These are phyloP conservation scores for Orchesella cincta DNA, from an alignment of 1,140 invertebrate species.

Conservation along the genomic window DNA sequence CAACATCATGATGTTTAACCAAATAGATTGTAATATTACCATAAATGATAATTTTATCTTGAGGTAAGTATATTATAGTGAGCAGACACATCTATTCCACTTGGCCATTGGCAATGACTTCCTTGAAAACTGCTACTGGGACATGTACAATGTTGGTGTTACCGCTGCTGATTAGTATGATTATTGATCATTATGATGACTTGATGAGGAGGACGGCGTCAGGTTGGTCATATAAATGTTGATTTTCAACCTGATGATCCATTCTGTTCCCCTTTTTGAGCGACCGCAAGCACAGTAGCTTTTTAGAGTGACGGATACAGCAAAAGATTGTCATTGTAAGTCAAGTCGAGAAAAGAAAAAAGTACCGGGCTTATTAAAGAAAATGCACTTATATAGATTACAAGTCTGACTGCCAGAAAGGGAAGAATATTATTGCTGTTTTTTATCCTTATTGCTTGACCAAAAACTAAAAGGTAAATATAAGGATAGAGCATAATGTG, in stretches of 20 bases:
- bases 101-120: no score
- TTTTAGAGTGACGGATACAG: not conserved
- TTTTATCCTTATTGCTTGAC: constrained; percentile 4
- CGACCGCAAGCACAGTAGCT: not conserved
- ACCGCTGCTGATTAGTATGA: constrained; percentile 16
- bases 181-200: constrained; percentile 25
- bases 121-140: constrained; percentile 3
- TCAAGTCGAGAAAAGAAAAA: not conserved
- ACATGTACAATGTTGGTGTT: constrained; percentile 11
- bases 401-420: not conserved
- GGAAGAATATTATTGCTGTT: not conserved
- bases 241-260: not conserved
- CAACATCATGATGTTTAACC: no score
- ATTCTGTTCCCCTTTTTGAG: not conserved
- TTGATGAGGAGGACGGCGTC: constrained; percentile 18
- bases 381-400: not conserved
- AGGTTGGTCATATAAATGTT: constrained; percentile 4
- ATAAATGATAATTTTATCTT: no score
- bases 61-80: no score
- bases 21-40: no score
- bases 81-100: no score
- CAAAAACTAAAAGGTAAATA: not conserved
- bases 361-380: not conserved
- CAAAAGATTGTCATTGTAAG: not conserved
- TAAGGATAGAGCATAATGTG: not conserved